A percentile compares a stretch with the other conserved stretches of the same genome.
phyloP scores from a whole-genome alignment of 2,113 vertebrate genomes.

The Lamprologus tigripictilis region DNA sequence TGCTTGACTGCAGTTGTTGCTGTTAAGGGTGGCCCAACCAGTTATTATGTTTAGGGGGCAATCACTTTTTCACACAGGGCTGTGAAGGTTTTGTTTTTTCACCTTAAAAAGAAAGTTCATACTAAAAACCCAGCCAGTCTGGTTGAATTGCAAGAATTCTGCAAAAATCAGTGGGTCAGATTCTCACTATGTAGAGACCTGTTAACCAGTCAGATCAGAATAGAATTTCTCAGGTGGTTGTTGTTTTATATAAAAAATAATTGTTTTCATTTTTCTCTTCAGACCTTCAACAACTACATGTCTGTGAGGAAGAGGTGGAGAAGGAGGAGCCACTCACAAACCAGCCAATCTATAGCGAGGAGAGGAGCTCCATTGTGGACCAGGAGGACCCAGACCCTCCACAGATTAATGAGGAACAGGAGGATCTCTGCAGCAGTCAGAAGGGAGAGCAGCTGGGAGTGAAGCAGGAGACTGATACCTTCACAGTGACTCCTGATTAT shows the following conservation, averaged over 20 bases:
- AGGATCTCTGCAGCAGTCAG: too few relatives aligned
- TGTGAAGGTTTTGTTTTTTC: not conserved
- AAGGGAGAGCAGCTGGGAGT: not conserved
- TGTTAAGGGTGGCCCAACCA: too few relatives aligned
- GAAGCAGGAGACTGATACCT: fast-evolving
- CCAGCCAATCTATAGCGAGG: fast-evolving
- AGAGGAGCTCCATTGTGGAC: fast-evolving
- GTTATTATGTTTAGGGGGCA: not conserved
- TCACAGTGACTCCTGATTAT: fast-evolving
- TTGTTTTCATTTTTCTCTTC: not conserved
- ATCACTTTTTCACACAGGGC: fast-evolving
- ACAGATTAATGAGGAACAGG: too few relatives aligned
- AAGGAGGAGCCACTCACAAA: too few relatives aligned
- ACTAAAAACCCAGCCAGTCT: not conserved
- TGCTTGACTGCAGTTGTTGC: not conserved
- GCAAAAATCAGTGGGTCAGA: fast-evolving
- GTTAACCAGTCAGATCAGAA: fast-evolving
- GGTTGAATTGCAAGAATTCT: not conserved
- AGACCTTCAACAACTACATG: not conserved
- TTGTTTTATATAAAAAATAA: not conserved
- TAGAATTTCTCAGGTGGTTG: fast-evolving
- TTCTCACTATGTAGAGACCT: not conserved
- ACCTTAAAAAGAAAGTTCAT: fast-evolving
- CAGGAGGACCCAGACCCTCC: too few relatives aligned
- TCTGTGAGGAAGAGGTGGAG: too few relatives aligned